These are phyloP conservation scores for Takifugu rubripes DNA, from an alignment of 2,797 vertebrate species.

Conservation along the genomic window DNA sequence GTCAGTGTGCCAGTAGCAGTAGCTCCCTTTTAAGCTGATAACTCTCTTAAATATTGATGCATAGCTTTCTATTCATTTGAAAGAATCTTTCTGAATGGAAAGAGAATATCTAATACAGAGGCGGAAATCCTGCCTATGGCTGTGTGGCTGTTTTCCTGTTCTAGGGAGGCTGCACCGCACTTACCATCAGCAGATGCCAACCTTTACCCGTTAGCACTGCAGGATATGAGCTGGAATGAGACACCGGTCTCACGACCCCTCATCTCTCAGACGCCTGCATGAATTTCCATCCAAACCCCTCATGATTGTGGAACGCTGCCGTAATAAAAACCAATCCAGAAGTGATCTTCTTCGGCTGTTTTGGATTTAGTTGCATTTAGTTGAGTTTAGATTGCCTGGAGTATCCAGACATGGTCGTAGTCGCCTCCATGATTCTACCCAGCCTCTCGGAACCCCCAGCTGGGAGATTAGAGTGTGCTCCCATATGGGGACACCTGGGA, in stretches of 20 bases:
- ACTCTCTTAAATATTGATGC: slow-evolving; percentile 54
- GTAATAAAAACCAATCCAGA: slow-evolving; percentile 5
- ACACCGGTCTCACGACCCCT: slow-evolving; percentile 16
- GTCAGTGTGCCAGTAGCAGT: slow-evolving; percentile 19
- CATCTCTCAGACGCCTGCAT: slow-evolving; percentile 5
- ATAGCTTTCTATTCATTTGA: slow-evolving; percentile 29
- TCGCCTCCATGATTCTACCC: too few species aligned
- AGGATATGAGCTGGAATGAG: slow-evolving; percentile 43
- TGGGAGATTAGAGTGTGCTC: too few species aligned
- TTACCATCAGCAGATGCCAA: slow-evolving; percentile 21
- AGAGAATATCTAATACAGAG: slow-evolving; percentile 43
- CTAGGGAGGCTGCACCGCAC: slow-evolving; percentile 11
- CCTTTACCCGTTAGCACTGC: slow-evolving; percentile 48
- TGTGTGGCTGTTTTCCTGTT: slow-evolving; percentile 35
- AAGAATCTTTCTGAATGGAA: slow-evolving; percentile 28
- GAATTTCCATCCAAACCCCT: slow-evolving; percentile 25
- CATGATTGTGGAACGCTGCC: not conserved
- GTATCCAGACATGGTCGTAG: too few species aligned
- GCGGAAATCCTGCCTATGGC: slow-evolving; percentile 33
- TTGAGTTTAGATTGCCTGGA: too few species aligned
- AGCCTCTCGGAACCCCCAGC: too few species aligned
- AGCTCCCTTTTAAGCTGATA: slow-evolving; percentile 41
- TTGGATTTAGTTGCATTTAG: too few species aligned
- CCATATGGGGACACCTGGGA: too few species aligned
- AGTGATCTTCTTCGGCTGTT: not conserved